Evolutionary conservation across 2,797 vertebrate species (phyloP), one percentile per base, ranked within the genome.

Genomic region (Threskiornis aethiopicus): DNA sequence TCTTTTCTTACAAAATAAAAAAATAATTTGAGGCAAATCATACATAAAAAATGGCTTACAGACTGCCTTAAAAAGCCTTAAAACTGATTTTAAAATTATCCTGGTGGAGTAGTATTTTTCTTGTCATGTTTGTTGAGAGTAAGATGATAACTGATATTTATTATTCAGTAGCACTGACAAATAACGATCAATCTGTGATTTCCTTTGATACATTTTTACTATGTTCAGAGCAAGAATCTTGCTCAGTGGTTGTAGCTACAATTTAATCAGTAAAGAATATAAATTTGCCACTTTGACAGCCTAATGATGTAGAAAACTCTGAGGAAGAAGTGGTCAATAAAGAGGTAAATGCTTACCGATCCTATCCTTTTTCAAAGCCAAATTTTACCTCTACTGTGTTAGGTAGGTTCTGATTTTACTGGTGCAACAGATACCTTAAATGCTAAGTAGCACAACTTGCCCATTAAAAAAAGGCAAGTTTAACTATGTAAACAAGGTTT

Each of bases 271-370:
- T 58, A 84, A 79, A 90, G 72, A 88, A 54, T 91, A 87, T 84
- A 80, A 96, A 84, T 92, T 92, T 87, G 12, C 37, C 88, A 41
- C 52, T 89, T 92, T 96, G 95, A 87, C 89, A 93, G 57, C 47
- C 20, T 91, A 94, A 91, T 93, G 59, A 83, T 94, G 42, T 57
- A 80, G 87, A 91, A 94, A 95, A 89, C 78, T 84, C 46, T 49
- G 59, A 87, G 81, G 59, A 85, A 87, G 75, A 66, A 76, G 16
- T 57, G 66, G 55, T 91, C 70, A 73, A 77, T 91, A 82, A 88
- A 93, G 52, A 84, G 58, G 37, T 61, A 91, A 83, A 52, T 88
- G 13, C 51, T 85, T 89, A 58, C 72, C 72, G 65, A 61, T 75
- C 37, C 31, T 80, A 46, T 6, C 7, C 11, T 59, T 95, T 42